Conservation (phyloP, 2,797 vertebrate genomes). For the Lagocephalus sceleratus region DNA sequence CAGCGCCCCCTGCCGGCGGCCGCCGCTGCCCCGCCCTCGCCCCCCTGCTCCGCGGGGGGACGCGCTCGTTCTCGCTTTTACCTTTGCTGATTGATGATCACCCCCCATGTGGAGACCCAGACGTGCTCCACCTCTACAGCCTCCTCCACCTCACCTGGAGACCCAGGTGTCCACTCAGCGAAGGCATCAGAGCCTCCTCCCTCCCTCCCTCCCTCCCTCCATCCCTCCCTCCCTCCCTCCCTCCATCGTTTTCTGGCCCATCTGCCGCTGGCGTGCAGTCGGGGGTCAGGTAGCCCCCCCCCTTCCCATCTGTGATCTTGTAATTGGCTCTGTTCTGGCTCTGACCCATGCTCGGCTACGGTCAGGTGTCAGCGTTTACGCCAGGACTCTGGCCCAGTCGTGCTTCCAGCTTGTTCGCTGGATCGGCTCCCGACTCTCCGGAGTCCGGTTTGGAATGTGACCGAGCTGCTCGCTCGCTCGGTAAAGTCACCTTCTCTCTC, state of each 20-base stretch:
- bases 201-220: conserved; percentile 16
- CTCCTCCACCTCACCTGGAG: conserved; percentile 12
- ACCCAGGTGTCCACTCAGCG: conserved; percentile 24
- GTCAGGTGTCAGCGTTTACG: conserved; percentile 37
- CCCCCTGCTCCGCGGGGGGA: too few relatives aligned
- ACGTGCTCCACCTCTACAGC: not conserved
- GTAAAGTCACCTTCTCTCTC: conserved; percentile 15
- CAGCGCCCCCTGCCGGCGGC: conserved; percentile 47
- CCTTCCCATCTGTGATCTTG: conserved; percentile 34
- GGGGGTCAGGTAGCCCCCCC: conserved; percentile 73
- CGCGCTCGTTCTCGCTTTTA: not conserved
- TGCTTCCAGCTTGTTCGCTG: too few relatives aligned
- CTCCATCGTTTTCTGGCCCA: conserved; percentile 34
- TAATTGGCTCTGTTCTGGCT: conserved; percentile 27
- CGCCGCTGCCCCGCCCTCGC: conserved; percentile 21
- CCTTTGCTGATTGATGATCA: too few relatives aligned
- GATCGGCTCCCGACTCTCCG: not conserved
- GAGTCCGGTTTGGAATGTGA: not conserved
- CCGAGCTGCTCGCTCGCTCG: conserved; percentile 13
- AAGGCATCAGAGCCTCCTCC: conserved; percentile 8
- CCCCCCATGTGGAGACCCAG: not conserved
- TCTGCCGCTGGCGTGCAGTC: conserved; percentile 66
- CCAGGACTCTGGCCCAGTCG: not conserved
- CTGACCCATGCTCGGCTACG: conserved; percentile 71
- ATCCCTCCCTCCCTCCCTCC: conserved; percentile 13